Percentiles rank a stretch among this genome's conserved stretches.
These are phyloP conservation scores for Nannospalax galili DNA, from an alignment of 2,113 vertebrate genomes.

Conservation along the genomic window DNA sequence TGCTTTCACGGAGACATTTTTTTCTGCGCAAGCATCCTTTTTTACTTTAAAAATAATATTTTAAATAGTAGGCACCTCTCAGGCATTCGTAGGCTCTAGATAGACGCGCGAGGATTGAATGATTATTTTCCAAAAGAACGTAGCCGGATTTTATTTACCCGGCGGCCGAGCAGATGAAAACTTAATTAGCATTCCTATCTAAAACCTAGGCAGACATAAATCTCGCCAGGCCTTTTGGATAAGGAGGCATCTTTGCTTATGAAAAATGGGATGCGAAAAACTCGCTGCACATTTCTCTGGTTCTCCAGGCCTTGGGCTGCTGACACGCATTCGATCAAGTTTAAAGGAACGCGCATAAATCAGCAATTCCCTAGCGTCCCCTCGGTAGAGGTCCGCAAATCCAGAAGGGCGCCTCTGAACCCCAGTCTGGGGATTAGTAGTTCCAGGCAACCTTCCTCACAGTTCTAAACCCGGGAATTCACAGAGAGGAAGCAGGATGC, in stretches of 20 bases:
- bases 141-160: conserved; percentile 47
- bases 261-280: conserved; percentile 71
- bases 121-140: conserved; percentile 25
- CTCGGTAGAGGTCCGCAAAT: not conserved
- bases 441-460: not conserved
- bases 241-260: conserved; percentile 65
- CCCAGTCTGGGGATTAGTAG: conserved; percentile 44
- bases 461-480: not conserved
- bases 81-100: not conserved
- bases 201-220: conserved; percentile 64
- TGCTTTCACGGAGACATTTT: not conserved
- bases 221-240: conserved; percentile 54
- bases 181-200: conserved; percentile 68
- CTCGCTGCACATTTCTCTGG: conserved; percentile 61
- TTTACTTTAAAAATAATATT: conserved; percentile 37
- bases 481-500: not conserved
- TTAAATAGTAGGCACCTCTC: conserved; percentile 24
- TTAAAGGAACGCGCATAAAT: conserved; percentile 79
- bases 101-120: not conserved
- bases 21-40: not conserved
- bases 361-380: conserved; percentile 59
- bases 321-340: conserved; percentile 78
- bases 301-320: conserved; percentile 67
- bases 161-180: conserved; percentile 59
- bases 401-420: conserved; percentile 57